Evolutionary conservation across 2,888 invertebrate species (phyloP).

Genomic region (Melieria omissa): DNA sequence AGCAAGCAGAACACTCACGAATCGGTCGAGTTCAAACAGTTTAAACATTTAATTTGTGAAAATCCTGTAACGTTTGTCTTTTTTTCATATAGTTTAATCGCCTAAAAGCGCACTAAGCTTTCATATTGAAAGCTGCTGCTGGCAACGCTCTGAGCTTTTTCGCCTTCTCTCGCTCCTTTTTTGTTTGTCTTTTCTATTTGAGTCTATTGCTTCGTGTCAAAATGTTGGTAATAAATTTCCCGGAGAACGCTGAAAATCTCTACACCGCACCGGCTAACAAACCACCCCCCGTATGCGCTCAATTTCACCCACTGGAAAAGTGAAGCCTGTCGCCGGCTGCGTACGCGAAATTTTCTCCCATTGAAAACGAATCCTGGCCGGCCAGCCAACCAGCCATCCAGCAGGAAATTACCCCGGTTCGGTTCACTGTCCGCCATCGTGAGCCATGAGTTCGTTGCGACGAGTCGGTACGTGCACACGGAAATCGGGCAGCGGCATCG

Average conservation of each 20-base stretch:
- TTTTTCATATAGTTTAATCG: too few species aligned
- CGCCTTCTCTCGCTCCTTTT: neutral
- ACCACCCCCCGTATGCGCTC: neutral
- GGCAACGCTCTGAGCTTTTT: conserved; percentile 7
- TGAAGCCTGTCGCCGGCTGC: conserved; percentile 3
- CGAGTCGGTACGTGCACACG: conserved; percentile 53
- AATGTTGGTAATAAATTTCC: neutral
- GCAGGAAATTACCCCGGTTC: conserved; percentile 36
- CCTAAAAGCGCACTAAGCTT: too few species aligned
- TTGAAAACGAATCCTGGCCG: neutral
- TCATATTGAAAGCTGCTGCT: neutral
- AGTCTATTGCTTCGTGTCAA: neutral
- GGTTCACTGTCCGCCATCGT: conserved; percentile 58
- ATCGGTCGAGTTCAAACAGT: too few species aligned
- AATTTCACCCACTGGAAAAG: conserved; percentile 22
- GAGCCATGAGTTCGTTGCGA: conserved; percentile 55
- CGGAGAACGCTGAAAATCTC: conserved; percentile 24
- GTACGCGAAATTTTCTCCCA: conserved; percentile 18
- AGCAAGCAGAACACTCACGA: too few species aligned
- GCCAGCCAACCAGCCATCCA: neutral
- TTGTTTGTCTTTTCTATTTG: too few species aligned
- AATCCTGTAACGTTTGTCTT: too few species aligned
- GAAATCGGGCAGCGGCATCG: conserved; percentile 3
- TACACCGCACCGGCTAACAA: conserved; percentile 23
- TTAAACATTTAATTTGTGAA: too few species aligned